Conservation (phyloP, 2,888 invertebrate species). For the Galerucella pusilla region DNA sequence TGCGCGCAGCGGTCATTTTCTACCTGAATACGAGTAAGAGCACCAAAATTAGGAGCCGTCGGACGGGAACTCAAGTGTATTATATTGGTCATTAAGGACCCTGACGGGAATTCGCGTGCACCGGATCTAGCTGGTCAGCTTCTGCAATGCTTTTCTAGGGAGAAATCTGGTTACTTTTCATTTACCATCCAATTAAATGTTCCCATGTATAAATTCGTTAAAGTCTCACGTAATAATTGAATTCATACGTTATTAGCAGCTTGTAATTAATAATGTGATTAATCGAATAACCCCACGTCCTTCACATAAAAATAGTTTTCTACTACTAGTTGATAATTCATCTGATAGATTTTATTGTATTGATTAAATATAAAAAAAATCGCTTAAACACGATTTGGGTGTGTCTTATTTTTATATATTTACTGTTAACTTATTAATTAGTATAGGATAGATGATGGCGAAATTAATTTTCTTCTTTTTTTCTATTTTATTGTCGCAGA, state of each 20-base stretch:
- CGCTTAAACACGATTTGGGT: constrained; percentile 15
- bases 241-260: background rate
- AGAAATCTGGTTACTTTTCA: no score
- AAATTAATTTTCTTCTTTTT: constrained; percentile 25
- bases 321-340: constrained; percentile 3
- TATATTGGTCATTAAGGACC: no score
- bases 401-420: constrained; percentile 9
- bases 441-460: background rate
- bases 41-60: no score
- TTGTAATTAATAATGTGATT: constrained; percentile 12
- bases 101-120: no score
- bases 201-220: no score
- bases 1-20: no score
- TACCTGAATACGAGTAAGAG: no score
- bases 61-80: no score
- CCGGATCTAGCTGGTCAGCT: no score
- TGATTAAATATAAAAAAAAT: background rate
- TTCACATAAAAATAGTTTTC: constrained; percentile 7
- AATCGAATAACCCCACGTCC: constrained; percentile 14
- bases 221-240: background rate
- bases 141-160: no score
- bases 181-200: no score
- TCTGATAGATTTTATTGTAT: background rate
- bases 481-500: constrained; percentile 14
- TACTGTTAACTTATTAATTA: constrained; percentile 13